Evolutionary conservation across 1,140 invertebrate species (phyloP), one percentile per base, ranked within the genome.

Genomic region (Lucilia cuprina): DNA sequence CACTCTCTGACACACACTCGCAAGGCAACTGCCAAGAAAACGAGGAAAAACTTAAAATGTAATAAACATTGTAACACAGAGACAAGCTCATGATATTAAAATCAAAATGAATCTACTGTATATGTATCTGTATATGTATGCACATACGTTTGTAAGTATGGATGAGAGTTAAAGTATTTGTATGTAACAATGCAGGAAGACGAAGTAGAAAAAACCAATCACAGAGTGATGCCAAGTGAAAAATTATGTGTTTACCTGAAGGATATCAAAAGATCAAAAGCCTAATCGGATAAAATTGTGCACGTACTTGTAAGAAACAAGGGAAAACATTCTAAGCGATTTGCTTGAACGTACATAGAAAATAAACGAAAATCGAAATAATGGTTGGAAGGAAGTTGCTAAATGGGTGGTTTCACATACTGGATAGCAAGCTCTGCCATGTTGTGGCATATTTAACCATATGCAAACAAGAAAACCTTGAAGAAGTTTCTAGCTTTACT

Each of bases 211-310:
- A 70, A 70, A 70, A 70, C 65, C 75, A 78, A 78, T 78, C 47
- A 41, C 75, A 41, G 34, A 49, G 75, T 78, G 75, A 78, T 78
- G 75, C 47, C 34, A 78, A 78, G 75, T 78, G 75, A 78, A 78
- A 78, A 78, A 78, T 78, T 78, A 49, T 78, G 75, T 78, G 19
- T 78, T 78, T 78, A 78, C 75, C 75, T 78, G 75, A 78, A 78
- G 75, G 75, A 78, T 78, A 78, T 78, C 75, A 41, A 25, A 78
- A 78, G 75, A 78, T 78, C 75, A 78, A 78, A 70, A 78, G 75
- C 75, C 75, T 78, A 78, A 78, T 78, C 75, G 19, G 75, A 78
- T 78, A 78, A 78, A 78, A 78, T 78, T 49, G 75, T 70, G 65
- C 65, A 70, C 65, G 65, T 70, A 70, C 19, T 70, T 19, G 21